Evolutionary conservation across 2,113 vertebrate genomes (phyloP), one percentile per base, ranked within the genome.

Genomic region (Leptobrachium ailaonicum): DNA sequence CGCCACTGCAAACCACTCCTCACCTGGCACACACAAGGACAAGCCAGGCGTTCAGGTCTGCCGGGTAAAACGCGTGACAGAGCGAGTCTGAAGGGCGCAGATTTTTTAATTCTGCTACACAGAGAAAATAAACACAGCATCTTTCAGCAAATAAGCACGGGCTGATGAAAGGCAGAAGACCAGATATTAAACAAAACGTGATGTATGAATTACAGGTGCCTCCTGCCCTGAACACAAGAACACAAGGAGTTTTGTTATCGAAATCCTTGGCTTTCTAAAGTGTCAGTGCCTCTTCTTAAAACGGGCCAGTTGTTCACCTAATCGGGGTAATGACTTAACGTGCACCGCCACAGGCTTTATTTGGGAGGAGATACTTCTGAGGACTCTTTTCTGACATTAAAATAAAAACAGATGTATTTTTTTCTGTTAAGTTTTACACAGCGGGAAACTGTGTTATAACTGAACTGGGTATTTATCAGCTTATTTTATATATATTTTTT

Each of bases 131-230:
- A 80, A 69, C 78, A 80, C 43, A 42, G 64, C 66, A 1, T 9
- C 71, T 74, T 68, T 80, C 78, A 80, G 56, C 78, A 68, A 10
- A 50, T 4, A 50, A 60, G 66, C 68, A 47, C 53, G 47, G 47
- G 71, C 66, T 82, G 73, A 82, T 82, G 80, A 82, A 75, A 82
- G 73, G 62, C 80, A 82, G 67, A 71, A 82, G 73, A 71, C 67
- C 66, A 82, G 73, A 82, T 82, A 82, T 56, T 40, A 82, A 82
- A 76, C 80, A 75, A 60, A 82, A 82, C 73, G 12, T 76, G 73
- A 76, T 76, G 67, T 71, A 76, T 82, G 60, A 82, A 54, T 56
- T 79, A 64, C 63, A 50, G 60, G 54, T 58, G 69, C 40, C 69
- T 73, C 62, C 68, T 71, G 68, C 68, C n/a, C 68, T 43, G 73